phyloP scores from a whole-genome alignment of 1,140 invertebrate genomes.

The Triops cancriformis region DNA sequence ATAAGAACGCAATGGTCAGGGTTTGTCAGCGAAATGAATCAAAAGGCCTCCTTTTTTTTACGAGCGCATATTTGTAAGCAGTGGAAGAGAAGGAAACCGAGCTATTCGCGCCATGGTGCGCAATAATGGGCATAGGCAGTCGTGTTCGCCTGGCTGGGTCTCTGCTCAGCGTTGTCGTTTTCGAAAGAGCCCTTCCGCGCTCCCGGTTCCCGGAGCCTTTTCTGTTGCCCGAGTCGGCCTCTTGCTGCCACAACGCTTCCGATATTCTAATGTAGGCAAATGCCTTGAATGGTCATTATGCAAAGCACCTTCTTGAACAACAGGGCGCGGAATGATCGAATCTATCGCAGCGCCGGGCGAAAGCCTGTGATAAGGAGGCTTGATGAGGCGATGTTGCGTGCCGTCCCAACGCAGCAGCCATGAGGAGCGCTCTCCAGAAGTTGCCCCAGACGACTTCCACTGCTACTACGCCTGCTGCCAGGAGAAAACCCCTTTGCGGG shows the following conservation, averaged over 20 bases:
- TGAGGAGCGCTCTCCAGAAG: background rate
- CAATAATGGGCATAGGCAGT: slow-evolving; percentile 13
- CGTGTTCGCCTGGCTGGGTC: slow-evolving; percentile 3
- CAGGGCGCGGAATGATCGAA: slow-evolving; percentile 12
- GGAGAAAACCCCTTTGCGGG: background rate
- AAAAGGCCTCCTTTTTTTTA: too few relatives aligned
- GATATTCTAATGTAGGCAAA: slow-evolving; percentile 14
- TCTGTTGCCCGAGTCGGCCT: background rate
- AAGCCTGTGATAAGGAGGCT: background rate
- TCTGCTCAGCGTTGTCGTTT: background rate
- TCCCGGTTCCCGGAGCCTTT: background rate
- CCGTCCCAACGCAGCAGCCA: background rate
- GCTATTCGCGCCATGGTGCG: background rate
- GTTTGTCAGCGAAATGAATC: too few relatives aligned
- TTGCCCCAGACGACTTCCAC: too few relatives aligned
- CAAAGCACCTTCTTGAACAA: slow-evolving; percentile 13
- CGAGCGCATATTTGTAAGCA: too few relatives aligned
- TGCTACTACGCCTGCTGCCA: too few relatives aligned
- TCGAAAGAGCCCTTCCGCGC: background rate
- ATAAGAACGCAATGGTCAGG: too few relatives aligned
- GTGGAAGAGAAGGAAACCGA: background rate
- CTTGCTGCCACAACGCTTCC: slow-evolving; percentile 2
- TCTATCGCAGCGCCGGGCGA: slow-evolving; percentile 6
- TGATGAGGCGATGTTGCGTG: slow-evolving; percentile 9
- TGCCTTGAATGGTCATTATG: slow-evolving; percentile 13